Base-by-base conservation (phyloP, 2,888 invertebrate species). In the Epistrophe eligans region DNA sequence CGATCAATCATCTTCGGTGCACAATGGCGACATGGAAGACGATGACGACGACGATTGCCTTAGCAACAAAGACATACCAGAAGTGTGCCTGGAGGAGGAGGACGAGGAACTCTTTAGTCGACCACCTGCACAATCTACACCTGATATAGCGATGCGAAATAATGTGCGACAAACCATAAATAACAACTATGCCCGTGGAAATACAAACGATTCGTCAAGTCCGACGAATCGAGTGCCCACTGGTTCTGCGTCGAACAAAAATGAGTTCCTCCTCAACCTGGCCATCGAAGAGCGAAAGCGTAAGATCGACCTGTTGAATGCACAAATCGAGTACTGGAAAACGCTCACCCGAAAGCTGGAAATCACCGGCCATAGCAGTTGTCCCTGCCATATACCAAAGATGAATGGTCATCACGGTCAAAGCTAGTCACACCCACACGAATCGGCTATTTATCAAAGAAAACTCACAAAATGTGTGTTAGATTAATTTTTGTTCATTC, bases 261-360 rank as follows among this genome's bases (percentile, higher is more conserved):
- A 91, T 57, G 92, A 92, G 73, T 91, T 91, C 43, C 90, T 93
- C 71, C 90, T 92, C 84, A 89, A 91, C 43, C 84, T 93, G 89
- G 92, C 92, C 10, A 89, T 93, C 74, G 93, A 93, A 89, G 93
- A 93, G 89, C 90, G 92, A 8, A 91, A 91, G 79, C 90, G 91
- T 0, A 93, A 92, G 85, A 93, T 93, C 38, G 93, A 93, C 58
- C 88, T 93, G 72, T 57, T 93, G 4, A 92, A 93, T 85, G 93
- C 91, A 74, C 93, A 93, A 90, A 93, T 93, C 43, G 92, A 92
- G 28, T 93, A 93, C 72, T 93, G 93, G 93, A 91, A 91, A 60
- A 92, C 91, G 13, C 87, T 93, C 50, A 93, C 93, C 43, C 91
- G 91, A 77, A 92, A 93, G 82, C 72, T 93, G 9, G 92, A 92